Percentiles rank a stretch among this genome's conserved stretches.
phyloP scores from a whole-genome alignment of 2,888 invertebrate genomes.

The Caenorhabditis angaria region DNA sequence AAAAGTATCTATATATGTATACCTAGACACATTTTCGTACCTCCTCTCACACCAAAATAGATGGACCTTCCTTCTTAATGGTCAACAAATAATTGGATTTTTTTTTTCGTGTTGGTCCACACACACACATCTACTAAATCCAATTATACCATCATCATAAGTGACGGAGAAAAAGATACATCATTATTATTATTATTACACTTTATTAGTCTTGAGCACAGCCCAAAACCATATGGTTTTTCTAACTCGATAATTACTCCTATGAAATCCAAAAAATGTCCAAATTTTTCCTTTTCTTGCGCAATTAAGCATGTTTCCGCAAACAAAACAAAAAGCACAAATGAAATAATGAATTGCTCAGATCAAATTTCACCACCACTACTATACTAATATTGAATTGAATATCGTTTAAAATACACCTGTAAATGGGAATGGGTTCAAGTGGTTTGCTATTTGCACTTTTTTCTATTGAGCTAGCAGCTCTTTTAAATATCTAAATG shows the following conservation, averaged over 20 bases:
- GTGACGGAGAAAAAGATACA: neutral
- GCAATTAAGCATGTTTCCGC: neutral
- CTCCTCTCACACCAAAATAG: too few species aligned
- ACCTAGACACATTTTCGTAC: too few species aligned
- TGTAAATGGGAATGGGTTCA: conserved; percentile 9
- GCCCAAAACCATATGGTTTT: conserved; percentile 2
- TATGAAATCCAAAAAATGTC: neutral
- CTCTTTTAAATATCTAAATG: conserved; percentile 1
- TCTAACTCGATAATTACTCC: too few species aligned
- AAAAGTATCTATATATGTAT: too few species aligned
- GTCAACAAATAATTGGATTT: too few species aligned
- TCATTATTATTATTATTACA: too few species aligned
- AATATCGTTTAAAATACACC: conserved; percentile 4
- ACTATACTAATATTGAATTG: neutral
- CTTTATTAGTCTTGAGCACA: too few species aligned
- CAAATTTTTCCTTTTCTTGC: neutral
- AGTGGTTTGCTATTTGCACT: conserved; percentile 9
- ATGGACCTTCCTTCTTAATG: too few species aligned
- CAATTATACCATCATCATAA: conserved; percentile 2
- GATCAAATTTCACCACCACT: conserved; percentile 9
- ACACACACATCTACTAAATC: neutral
- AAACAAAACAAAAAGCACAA: neutral
- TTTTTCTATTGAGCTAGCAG: conserved; percentile 15
- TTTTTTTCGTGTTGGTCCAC: too few species aligned
- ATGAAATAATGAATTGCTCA: neutral